phyloP scores from a whole-genome alignment of 2,888 invertebrate species.

The Isotomurus palustris region DNA sequence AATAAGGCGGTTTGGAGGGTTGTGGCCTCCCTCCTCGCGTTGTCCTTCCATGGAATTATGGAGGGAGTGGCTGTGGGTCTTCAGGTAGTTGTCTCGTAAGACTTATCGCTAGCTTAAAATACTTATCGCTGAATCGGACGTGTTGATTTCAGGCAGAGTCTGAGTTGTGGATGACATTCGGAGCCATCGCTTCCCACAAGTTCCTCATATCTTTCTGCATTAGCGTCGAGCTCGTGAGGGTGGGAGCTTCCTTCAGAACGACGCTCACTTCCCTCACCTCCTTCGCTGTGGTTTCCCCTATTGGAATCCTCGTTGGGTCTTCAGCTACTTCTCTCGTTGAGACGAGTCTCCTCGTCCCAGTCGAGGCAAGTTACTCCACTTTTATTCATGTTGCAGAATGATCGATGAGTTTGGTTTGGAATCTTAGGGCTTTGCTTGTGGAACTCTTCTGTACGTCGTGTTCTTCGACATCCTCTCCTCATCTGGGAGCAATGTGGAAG shows the following conservation, averaged over 20 bases:
- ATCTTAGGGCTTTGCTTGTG: neutral
- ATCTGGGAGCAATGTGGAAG: too few relatives aligned
- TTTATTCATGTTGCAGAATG: too few relatives aligned
- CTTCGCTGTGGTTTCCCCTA: constrained; percentile 52
- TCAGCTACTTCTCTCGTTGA: neutral
- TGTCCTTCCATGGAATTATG: constrained; percentile 72
- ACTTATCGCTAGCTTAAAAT: neutral
- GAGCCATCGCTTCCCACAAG: constrained; percentile 50
- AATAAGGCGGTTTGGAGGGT: constrained; percentile 6
- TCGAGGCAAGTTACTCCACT: neutral
- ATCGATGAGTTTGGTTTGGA: too few relatives aligned
- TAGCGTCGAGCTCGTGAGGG: constrained; percentile 48
- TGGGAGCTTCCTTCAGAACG: constrained; percentile 36
- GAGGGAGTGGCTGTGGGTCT: constrained; percentile 78
- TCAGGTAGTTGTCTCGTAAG: constrained; percentile 52
- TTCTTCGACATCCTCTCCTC: neutral
- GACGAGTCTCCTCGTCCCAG: neutral
- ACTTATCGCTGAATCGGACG: neutral
- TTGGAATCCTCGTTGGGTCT: constrained; percentile 54
- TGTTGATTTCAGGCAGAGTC: constrained; percentile 22
- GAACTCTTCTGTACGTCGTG: neutral
- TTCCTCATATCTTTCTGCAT: constrained; percentile 49
- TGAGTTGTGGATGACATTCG: constrained; percentile 48
- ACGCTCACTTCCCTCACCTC: constrained; percentile 50
- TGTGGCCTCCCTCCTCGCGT: constrained; percentile 56